These are phyloP conservation scores for Aplodontia rufa DNA, from an alignment of 2,113 vertebrate species.

Conservation along the genomic window DNA sequence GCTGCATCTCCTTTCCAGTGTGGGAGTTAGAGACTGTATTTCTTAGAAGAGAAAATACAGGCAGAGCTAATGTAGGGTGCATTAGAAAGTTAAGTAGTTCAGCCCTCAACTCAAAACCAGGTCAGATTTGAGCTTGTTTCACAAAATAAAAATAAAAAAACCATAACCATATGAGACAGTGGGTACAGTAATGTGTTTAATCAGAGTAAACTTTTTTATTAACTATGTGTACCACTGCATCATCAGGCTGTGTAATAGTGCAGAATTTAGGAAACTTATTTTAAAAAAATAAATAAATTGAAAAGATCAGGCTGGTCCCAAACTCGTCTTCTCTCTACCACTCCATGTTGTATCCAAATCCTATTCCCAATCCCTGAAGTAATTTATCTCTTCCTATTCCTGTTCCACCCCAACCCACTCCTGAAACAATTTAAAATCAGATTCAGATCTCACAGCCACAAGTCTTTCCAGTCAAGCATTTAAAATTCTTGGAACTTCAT, in stretches of 20 bases:
- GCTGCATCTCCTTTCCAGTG: neutral
- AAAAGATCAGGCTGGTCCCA: neutral
- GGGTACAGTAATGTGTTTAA: neutral
- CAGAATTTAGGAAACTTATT: neutral
- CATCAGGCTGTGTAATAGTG: neutral
- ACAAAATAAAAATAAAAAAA: neutral
- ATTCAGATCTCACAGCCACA: slow-evolving; percentile 55
- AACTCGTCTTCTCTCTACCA: neutral
- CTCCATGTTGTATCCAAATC: neutral
- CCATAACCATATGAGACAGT: neutral
- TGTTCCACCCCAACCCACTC: neutral
- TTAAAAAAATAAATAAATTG: neutral
- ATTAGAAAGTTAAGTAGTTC: neutral
- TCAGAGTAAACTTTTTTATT: neutral
- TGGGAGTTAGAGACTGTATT: neutral
- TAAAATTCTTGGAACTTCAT: slow-evolving; percentile 68
- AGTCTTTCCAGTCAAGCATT: slow-evolving; percentile 70
- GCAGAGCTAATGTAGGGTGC: neutral
- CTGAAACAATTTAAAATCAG: slow-evolving; percentile 48
- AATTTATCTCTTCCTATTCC: neutral
- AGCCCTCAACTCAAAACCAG: neutral
- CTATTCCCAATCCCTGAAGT: neutral
- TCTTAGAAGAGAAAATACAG: neutral
- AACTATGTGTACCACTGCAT: neutral
- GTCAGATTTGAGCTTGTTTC: neutral